These are phyloP conservation scores for Antheraea assamensis DNA, from an alignment of 2,888 invertebrate species.

Conservation along the genomic window DNA sequence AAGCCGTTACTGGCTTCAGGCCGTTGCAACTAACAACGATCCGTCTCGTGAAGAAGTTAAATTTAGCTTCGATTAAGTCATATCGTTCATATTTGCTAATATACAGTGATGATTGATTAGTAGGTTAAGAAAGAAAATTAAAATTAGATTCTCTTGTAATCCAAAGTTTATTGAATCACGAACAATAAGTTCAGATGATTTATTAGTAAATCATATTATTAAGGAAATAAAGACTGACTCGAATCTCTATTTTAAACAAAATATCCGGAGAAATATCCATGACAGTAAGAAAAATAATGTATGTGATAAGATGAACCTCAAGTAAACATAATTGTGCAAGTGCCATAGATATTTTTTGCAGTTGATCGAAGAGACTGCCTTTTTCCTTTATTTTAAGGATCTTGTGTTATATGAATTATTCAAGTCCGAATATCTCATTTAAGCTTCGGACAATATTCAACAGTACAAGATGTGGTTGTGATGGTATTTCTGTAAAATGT, in stretches of 20 bases:
- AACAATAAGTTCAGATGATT: constrained; percentile 9
- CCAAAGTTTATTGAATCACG: constrained; percentile 1
- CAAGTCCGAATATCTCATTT: constrained; percentile 11
- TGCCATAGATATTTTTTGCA: constrained; percentile 52
- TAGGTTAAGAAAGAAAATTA: constrained; percentile 6
- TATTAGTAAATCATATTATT: constrained; percentile 27
- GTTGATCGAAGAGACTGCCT: constrained; percentile 48
- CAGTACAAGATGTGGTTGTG: constrained; percentile 49
- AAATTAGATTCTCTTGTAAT: constrained; percentile 5
- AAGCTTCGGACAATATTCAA: constrained; percentile 22
- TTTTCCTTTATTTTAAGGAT: constrained; percentile 40
- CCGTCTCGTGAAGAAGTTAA: constrained; percentile 79
- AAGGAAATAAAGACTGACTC: constrained; percentile 61
- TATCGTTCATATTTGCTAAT: constrained; percentile 14
- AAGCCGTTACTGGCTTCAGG: constrained; percentile 85
- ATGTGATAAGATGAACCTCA: constrained; percentile 54
- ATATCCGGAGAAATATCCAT: constrained; percentile 46
- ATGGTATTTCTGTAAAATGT: constrained; percentile 39
- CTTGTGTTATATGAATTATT: constrained; percentile 14
- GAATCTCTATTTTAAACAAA: constrained; percentile 46
- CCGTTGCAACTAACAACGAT: constrained; percentile 81
- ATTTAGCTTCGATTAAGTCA: constrained; percentile 68
- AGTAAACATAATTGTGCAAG: constrained; percentile 38
- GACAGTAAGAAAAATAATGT: constrained; percentile 49
- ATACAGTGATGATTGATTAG: background rate